Evolutionary conservation across 2,888 invertebrate species (phyloP).

Genomic region (Antheraea yamamai): DNA sequence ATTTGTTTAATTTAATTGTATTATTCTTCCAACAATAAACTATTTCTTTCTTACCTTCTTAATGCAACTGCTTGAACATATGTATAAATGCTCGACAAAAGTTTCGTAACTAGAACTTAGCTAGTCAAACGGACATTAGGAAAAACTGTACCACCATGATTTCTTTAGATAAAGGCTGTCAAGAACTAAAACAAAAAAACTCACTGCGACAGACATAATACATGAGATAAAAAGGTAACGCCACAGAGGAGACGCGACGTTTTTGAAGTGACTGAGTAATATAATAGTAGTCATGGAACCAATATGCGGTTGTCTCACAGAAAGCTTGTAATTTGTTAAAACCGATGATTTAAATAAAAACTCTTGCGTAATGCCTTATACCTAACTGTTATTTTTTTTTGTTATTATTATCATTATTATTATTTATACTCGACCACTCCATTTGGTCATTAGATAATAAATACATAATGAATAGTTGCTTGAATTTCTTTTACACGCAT

Average conservation of each 20-base stretch:
- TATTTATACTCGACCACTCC: slow-evolving; percentile 29
- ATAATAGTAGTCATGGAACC: slow-evolving; percentile 42
- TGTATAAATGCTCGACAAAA: too few species aligned
- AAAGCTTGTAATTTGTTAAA: slow-evolving; percentile 57
- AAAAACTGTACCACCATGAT: too few species aligned
- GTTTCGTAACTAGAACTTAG: too few species aligned
- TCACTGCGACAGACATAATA: too few species aligned
- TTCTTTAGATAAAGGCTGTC: too few species aligned
- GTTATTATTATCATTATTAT: slow-evolving; percentile 1
- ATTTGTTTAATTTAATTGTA: too few species aligned
- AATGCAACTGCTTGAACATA: too few species aligned
- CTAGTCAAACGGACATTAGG: too few species aligned
- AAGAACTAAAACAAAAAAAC: too few species aligned
- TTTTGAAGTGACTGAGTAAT: slow-evolving; percentile 34
- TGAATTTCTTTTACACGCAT: slow-evolving; percentile 21
- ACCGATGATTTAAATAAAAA: slow-evolving; percentile 59
- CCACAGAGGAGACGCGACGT: slow-evolving; percentile 24
- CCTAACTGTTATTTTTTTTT: slow-evolving; percentile 31
- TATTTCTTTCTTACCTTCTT: too few species aligned
- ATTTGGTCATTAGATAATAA: slow-evolving; percentile 37
- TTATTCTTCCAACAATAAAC: too few species aligned
- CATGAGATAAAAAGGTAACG: background rate
- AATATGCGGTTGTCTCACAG: slow-evolving; percentile 44
- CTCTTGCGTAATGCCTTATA: slow-evolving; percentile 42
- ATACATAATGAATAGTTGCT: slow-evolving; percentile 32